phyloP scores from a whole-genome alignment of 1,140 invertebrate species.

The Lepidurus apus region DNA sequence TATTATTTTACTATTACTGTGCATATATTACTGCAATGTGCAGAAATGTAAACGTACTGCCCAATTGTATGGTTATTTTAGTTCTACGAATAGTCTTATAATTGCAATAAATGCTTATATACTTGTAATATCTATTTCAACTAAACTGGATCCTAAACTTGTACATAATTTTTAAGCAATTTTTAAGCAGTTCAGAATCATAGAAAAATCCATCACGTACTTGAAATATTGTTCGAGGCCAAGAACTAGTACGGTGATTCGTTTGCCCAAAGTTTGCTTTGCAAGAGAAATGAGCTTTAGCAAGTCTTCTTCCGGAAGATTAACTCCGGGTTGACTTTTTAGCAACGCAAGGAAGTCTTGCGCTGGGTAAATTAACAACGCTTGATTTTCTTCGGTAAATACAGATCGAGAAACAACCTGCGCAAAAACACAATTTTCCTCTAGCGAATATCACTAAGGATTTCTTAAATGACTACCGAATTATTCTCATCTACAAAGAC shows the following conservation, averaged over 20 bases:
- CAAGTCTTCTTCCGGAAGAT: not conserved
- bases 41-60: too few relatives aligned
- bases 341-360: not conserved
- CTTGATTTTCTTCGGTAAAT: conserved; percentile 7
- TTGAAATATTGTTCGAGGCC: conserved; percentile 5
- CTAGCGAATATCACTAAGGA: not conserved
- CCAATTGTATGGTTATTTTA: too few relatives aligned
- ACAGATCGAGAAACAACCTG: not conserved
- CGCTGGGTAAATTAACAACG: not conserved
- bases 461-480: not conserved
- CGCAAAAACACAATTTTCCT: not conserved
- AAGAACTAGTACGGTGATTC: conserved; percentile 8
- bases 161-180: too few relatives aligned
- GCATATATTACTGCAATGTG: too few relatives aligned
- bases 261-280: not conserved
- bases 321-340: not conserved
- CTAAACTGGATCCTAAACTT: too few relatives aligned
- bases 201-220: not conserved
- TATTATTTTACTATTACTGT: too few relatives aligned
- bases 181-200: too few relatives aligned
- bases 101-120: too few relatives aligned
- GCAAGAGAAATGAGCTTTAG: not conserved
- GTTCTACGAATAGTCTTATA: too few relatives aligned
- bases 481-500: conserved; percentile 11
- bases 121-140: too few relatives aligned